Percentiles rank a stretch among this genome's conserved stretches.
Conservation (phyloP, 2,797 vertebrate species). For the Neomorphus geoffroyi region DNA sequence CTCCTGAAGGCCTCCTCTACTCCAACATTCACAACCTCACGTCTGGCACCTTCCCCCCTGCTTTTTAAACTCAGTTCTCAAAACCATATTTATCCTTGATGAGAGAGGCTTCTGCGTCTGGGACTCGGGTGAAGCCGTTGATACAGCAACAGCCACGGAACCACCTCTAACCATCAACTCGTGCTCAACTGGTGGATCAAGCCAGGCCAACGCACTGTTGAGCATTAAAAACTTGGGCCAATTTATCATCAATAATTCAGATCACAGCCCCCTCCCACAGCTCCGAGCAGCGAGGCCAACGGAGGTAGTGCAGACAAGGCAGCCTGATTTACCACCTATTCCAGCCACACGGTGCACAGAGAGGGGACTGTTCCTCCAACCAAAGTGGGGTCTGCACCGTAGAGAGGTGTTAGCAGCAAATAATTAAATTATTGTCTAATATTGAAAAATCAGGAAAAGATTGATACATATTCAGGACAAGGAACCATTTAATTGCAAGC, state of each 20-base stretch:
- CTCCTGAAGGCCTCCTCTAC: background rate
- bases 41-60: background rate
- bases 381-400: background rate
- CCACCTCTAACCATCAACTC: background rate
- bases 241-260: background rate
- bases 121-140: background rate
- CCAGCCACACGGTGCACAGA: background rate
- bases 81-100: rapidly evolving
- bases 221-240: background rate
- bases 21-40: rapidly evolving
- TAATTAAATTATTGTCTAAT: background rate
- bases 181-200: background rate
- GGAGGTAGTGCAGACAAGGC: rapidly evolving
- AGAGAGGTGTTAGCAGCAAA: background rate
- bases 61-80: background rate
- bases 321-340: background rate
- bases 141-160: background rate
- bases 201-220: background rate
- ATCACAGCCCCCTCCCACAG: background rate
- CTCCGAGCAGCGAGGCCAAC: background rate
- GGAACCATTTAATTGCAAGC: conserved; percentile 3
- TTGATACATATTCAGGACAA: background rate
- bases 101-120: background rate
- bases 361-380: background rate
- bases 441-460: background rate